A percentile compares a stretch with the other conserved stretches of the same genome.
phyloP scores from a whole-genome alignment of 2,797 vertebrate species.

The Phataginus tricuspis region DNA sequence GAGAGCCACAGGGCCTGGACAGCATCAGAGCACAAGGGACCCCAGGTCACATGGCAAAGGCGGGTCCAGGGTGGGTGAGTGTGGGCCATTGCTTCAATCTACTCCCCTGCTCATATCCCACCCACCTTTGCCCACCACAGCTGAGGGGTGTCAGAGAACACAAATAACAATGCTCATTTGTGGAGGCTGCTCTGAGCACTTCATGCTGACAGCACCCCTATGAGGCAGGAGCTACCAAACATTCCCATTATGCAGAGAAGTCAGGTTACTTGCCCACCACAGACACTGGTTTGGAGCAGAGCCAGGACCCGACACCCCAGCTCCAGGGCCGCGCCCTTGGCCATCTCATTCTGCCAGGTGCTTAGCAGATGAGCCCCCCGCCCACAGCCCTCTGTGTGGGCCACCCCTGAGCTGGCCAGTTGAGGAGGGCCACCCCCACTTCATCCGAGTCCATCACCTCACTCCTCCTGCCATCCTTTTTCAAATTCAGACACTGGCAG shows the following conservation, averaged over 20 bases:
- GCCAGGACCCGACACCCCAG: accelerated
- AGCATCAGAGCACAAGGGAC: accelerated
- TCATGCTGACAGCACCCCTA: accelerated
- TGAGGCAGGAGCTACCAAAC: neutral
- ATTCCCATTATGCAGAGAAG: neutral
- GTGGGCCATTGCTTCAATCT: accelerated
- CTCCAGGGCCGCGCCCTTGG: neutral
- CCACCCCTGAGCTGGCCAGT: too few relatives aligned
- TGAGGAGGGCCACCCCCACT: neutral
- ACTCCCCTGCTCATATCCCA: accelerated
- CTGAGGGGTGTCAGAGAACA: neutral
- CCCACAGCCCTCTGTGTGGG: neutral
- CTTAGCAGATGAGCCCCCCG: accelerated
- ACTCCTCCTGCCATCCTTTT: accelerated
- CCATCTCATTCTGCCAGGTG: accelerated
- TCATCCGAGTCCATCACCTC: neutral
- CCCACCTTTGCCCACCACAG: accelerated
- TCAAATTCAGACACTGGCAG: neutral
- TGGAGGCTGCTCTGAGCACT: neutral
- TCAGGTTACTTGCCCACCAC: accelerated
- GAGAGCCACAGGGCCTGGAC: neutral
- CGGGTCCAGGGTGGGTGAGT: accelerated
- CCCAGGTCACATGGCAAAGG: neutral
- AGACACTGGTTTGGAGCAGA: neutral
- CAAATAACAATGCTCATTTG: accelerated